These are phyloP conservation scores for Agapornis canus DNA, from an alignment of 2,797 vertebrate genomes.

Conservation along the genomic window DNA sequence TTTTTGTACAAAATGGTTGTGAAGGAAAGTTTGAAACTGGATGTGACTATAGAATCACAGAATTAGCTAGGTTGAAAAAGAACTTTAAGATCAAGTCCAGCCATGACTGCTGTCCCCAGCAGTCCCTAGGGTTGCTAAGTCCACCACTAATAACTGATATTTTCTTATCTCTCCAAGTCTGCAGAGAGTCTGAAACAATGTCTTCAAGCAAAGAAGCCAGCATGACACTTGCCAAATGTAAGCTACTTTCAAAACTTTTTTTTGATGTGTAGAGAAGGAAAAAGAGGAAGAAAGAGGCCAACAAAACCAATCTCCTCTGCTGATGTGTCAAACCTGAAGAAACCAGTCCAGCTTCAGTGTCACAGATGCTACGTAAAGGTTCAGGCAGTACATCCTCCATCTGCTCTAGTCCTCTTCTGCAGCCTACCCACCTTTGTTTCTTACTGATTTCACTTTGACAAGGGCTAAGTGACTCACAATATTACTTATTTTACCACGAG, in stretches of 20 bases:
- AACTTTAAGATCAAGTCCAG: background rate
- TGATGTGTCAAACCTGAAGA: background rate
- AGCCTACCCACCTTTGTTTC: rapidly evolving
- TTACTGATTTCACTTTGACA: background rate
- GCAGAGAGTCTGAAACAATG: background rate
- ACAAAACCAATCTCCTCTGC: background rate
- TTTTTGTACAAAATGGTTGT: background rate
- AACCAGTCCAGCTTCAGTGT: background rate
- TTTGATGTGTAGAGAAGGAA: background rate
- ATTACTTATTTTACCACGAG: background rate
- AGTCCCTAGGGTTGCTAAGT: background rate
- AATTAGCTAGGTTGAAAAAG: background rate
- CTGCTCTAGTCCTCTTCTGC: background rate
- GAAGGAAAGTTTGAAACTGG: background rate
- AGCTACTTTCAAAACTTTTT: background rate
- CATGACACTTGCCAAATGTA: background rate
- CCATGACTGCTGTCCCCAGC: too few species aligned
- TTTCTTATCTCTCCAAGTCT: background rate
- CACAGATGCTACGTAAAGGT: rapidly evolving
- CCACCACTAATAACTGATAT: background rate
- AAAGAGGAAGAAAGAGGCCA: background rate
- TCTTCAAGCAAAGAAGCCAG: background rate
- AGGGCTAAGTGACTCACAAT: rapidly evolving
- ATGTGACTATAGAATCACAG: background rate
- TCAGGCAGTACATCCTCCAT: background rate